Conservation (phyloP, 1,140 invertebrate genomes). For the Nephotettix cincticeps region DNA sequence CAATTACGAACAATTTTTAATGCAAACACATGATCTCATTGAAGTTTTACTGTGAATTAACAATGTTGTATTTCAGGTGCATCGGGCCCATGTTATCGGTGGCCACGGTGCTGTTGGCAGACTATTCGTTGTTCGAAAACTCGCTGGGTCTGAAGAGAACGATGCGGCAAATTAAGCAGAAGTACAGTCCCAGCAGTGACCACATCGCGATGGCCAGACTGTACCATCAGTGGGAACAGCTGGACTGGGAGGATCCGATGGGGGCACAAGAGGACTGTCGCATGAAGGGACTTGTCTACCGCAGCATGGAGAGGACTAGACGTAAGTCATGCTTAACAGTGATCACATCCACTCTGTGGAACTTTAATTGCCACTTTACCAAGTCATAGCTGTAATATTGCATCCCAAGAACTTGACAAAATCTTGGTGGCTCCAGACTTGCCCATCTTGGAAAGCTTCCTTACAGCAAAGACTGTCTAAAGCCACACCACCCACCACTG, state of each 20-base stretch:
- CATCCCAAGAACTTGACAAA: too few relatives aligned
- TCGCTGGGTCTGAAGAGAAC: slow-evolving; percentile 40
- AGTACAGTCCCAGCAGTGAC: slow-evolving; percentile 54
- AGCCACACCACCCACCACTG: too few relatives aligned
- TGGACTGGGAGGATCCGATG: slow-evolving; percentile 35
- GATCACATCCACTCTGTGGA: neutral
- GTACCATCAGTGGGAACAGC: slow-evolving; percentile 49
- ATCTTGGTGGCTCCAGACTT: too few relatives aligned
- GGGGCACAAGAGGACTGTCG: slow-evolving; percentile 46
- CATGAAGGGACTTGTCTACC: slow-evolving; percentile 45
- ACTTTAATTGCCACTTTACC: too few relatives aligned
- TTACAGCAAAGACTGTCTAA: too few relatives aligned
- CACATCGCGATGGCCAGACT: slow-evolving; percentile 54
- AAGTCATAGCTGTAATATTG: too few relatives aligned
- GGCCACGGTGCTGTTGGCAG: slow-evolving; percentile 41
- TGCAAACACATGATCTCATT: too few relatives aligned
- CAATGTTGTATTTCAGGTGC: slow-evolving; percentile 51
- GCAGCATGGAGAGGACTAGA: slow-evolving; percentile 48
- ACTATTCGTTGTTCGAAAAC: slow-evolving; percentile 43
- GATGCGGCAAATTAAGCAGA: slow-evolving; percentile 51
- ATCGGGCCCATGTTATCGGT: slow-evolving; percentile 48
- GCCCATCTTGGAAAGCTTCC: too few relatives aligned
- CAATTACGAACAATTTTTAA: too few relatives aligned
- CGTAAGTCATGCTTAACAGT: slow-evolving; percentile 48
- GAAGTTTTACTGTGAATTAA: too few relatives aligned